Evolutionary conservation across 1,140 invertebrate species (phyloP), one percentile per base, ranked within the genome.

Genomic region (Chironomus tepperi): DNA sequence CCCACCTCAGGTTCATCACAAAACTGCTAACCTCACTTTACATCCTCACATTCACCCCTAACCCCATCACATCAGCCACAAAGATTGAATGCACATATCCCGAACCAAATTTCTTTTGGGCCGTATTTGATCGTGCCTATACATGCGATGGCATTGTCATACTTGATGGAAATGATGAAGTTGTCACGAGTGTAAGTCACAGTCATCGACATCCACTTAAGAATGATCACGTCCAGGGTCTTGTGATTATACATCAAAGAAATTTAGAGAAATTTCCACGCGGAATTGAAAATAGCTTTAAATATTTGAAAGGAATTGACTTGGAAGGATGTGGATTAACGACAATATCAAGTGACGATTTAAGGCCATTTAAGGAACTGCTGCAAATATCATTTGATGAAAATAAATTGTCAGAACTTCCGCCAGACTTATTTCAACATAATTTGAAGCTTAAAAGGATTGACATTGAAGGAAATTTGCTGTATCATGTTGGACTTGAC

Each of bases 241-340:
- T 57, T 57, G 12, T 57, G n/a, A 57, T 57, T 15, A 12, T 57
- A 15, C 47, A 57, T 57, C 47, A 57, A 15, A 12, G 47, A n/a
- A 12, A 9, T 57, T 12, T 57, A n/a, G n/a, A 12, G n/a, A 57
- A 57, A 57, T 57, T 57, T 57, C 47, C 47, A 1, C 7, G 47
- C 12, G n/a, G n/a, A n/a, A 15, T 57, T 57, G 47, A 57, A 57
- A n/a, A n/a, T n/a, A 5, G 15, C 15, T 57, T 57, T 57, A 5
- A 3, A 15, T n/a, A 12, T 57, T 57, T 57, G n/a, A 5, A n/a
- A 0, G 47, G 47, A 12, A 57, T 57, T 57, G 47, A 57, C 12
- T n/a, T 57, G 47, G 47, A 57, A 57, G 47, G 47, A n/a, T 57
- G 47, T n/a, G 47, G 47, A 15, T 57, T 57, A n/a, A 57, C 47